Base-by-base conservation (phyloP, 2,113 vertebrate genomes). In the Smithornis capensis region DNA sequence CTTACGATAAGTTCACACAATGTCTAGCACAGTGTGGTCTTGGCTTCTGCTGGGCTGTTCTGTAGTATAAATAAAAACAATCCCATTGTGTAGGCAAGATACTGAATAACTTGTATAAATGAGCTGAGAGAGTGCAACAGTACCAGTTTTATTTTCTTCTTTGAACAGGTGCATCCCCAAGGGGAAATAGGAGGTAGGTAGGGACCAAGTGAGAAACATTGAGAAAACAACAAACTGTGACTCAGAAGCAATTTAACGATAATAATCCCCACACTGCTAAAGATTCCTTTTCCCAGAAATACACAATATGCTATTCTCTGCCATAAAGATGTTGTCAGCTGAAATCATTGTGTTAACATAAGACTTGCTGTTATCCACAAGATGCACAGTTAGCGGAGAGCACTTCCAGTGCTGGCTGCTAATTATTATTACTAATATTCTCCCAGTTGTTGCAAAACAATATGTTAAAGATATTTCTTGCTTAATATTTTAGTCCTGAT, bases 241-340 rank as follows among this genome's bases (percentile, higher is more conserved):
- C 78, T 96, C 82, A 78, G 83, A 86, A 86, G 71, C 78, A 81
- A 62, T 91, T 95, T 92, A 92, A 83, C 70, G 37, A 88, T 82
- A 90, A 60, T 68, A 83, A 88, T 91, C 42, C 65, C 35, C 8
- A 42, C 19, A 59, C 65, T 63, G 82, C 52, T 90, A 44, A 77
- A 89, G 64, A 80, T 82, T 83, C 76, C 33, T 81, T 71, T 95
- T 56, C 57, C 44, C 93, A 87, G 88, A 74, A 95, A 92, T 38
- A 64, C 65, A 64, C 62, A 81, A 59, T 78, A 68, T 78, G 91
- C 86, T 94, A 29, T 70, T 86, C 76, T 88, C 53, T 78, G 89
- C 90, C 94, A 8, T 75, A 70, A 90, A 92, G 37, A 53, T 96
- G 84, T 71, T 1, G 4, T 74, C 37, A 53, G 7, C 62, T 67